Conservation (phyloP, 2,113 vertebrate species). For the Trichomycterus rosablanca region DNA sequence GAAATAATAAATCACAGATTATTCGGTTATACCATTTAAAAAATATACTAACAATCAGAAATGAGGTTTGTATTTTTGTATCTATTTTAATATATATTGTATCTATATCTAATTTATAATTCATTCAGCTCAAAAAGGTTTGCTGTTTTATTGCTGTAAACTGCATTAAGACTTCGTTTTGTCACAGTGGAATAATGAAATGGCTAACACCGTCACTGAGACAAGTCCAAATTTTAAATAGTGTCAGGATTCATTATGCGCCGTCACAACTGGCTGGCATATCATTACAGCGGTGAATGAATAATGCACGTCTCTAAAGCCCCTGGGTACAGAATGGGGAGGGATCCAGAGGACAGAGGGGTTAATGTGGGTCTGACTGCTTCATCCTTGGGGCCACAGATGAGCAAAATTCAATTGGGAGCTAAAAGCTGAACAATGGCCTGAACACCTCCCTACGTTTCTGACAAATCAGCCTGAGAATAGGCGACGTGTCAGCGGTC, state of each 20-base stretch:
- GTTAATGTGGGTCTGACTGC: constrained; percentile 39
- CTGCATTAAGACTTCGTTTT: no score
- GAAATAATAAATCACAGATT: no score
- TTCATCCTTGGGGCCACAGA: constrained; percentile 33
- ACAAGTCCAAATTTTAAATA: constrained; percentile 29
- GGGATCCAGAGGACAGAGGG: constrained; percentile 9
- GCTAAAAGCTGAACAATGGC: constrained; percentile 10
- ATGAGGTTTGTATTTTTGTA: no score
- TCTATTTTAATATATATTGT: no score
- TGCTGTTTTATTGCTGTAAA: no score
- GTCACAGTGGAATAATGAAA: no score
- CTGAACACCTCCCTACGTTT: constrained; percentile 13
- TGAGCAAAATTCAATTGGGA: constrained; percentile 28
- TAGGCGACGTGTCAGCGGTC: constrained; percentile 24
- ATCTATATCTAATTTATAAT: no score
- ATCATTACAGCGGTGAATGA: constrained; percentile 42
- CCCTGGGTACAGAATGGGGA: constrained; percentile 17
- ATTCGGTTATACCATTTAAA: no score
- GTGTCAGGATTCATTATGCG: constrained; percentile 40
- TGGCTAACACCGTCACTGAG: no score
- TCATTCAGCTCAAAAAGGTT: no score
- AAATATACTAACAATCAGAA: no score
- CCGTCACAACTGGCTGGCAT: constrained; percentile 37
- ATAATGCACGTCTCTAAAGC: constrained; percentile 33
- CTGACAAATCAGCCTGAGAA: constrained; percentile 25